Conservation (phyloP, 2,113 vertebrate genomes). For the Microcebus griseorufus region DNA sequence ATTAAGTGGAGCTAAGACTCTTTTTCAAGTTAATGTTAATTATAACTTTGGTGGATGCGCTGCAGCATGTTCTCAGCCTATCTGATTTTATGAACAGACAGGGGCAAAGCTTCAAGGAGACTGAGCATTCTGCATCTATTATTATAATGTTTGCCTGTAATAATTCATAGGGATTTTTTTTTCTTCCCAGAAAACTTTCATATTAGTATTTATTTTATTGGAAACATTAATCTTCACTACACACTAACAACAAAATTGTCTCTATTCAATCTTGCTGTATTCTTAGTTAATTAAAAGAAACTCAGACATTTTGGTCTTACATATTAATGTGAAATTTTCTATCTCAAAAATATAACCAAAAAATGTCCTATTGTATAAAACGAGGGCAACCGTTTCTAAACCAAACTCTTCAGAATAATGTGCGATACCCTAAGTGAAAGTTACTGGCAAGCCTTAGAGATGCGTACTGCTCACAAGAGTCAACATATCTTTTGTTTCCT, state of each 20-base stretch:
- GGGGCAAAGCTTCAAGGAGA: conserved; percentile 58
- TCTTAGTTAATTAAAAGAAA: background rate
- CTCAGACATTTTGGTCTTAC: background rate
- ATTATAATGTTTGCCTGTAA: conserved; percentile 46
- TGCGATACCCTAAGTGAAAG: background rate
- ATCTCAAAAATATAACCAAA: background rate
- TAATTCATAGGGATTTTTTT: conserved; percentile 12
- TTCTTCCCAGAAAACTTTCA: conserved; percentile 52
- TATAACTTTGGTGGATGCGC: conserved; percentile 61
- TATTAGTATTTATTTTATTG: conserved; percentile 37
- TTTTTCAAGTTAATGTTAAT: conserved; percentile 71
- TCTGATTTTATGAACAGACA: conserved; percentile 60
- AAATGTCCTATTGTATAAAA: background rate
- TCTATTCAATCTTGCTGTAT: background rate
- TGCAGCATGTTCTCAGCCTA: conserved; percentile 25
- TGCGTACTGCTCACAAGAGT: background rate
- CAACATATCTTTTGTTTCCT: background rate
- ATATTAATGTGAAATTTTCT: conserved; percentile 13
- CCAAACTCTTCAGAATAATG: background rate
- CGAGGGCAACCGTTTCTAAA: background rate
- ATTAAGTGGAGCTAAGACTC: conserved; percentile 35
- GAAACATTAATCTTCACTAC: conserved; percentile 36
- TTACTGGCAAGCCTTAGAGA: background rate
- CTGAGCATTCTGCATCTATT: conserved; percentile 42
- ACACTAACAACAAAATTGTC: background rate